Conservation (phyloP, 1,140 invertebrate genomes). For the Andrena cerasifolii region DNA sequence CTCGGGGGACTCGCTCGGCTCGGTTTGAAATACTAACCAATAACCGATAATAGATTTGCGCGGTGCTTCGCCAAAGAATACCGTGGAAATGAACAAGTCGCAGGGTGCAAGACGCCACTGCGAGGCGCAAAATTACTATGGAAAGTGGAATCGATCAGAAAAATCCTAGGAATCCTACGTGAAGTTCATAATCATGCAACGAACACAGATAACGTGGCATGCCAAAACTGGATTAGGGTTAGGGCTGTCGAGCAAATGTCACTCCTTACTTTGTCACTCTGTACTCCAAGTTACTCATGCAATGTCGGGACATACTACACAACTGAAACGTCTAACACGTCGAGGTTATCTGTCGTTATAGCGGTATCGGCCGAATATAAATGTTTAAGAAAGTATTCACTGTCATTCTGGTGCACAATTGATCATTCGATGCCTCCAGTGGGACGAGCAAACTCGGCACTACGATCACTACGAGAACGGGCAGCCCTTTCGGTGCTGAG, state of each 20-base stretch:
- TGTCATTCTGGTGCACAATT: neutral
- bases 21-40: too few relatives aligned
- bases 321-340: neutral
- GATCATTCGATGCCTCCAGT: too few relatives aligned
- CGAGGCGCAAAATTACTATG: too few relatives aligned
- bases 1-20: too few relatives aligned
- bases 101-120: too few relatives aligned
- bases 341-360: slow-evolving; percentile 1
- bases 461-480: too few relatives aligned
- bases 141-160: too few relatives aligned
- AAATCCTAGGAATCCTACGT: neutral
- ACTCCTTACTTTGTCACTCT: neutral
- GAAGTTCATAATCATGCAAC: slow-evolving; percentile 32
- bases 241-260: slow-evolving; percentile 9
- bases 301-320: neutral
- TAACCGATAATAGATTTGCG: too few relatives aligned
- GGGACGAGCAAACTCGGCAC: neutral
- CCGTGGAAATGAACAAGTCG: too few relatives aligned
- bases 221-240: slow-evolving; percentile 26
- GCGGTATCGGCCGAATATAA: slow-evolving; percentile 45
- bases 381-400: slow-evolving; percentile 15
- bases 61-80: too few relatives aligned
- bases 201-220: slow-evolving; percentile 23
- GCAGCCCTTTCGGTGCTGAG: neutral
- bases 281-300: neutral